Base-by-base conservation (phyloP, 2,797 vertebrate genomes). In the Leucoraja ocellata region DNA sequence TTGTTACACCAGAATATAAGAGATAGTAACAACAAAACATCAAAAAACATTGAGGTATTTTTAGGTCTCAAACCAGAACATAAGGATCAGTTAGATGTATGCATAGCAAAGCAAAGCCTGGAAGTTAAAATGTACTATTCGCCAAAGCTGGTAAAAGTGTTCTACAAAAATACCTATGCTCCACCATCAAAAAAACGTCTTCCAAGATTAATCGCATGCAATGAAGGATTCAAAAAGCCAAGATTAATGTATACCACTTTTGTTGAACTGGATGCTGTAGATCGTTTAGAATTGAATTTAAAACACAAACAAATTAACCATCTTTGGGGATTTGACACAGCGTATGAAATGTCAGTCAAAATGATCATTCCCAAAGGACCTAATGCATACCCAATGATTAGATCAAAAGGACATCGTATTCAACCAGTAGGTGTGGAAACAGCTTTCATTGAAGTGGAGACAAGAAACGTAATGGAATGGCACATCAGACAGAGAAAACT, bases 291-390 rank as follows among this genome's bases (percentile, higher is more conserved):
- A 21, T 74, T 91, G 5, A 91, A 91, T 23, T 91, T 91, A 25
- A 91, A 91, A 4, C 90, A 91, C 68, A 91, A 91, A 91, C 90
- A 91, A 18, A 91, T 91, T 91, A 46, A 25, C 23, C 36, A 91
- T 54, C 90, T 91, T 18, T 91, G 68, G 90, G 68, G 2, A 73
- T 5, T 25, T 25, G 68, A 39, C 7, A 91, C 90, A 6, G 68
- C 7, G 4, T 54, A 91, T 91, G 39, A 74, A 74, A 54, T 25
- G 6, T 91, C 90, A 46, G 68, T 74, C 11, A 36, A 74, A 73
- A 46, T 91, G 68, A 46, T 74, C 11, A 39, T 91, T 74, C 90
- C 90, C 54, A 11, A 74, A 74, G 90, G 36, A 54, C 90, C 90
- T 46, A 25, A 39, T 74, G 3, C 54, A 68, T 54, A 10, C 2